Evolutionary conservation across 1,140 invertebrate species (phyloP), one percentile per base, ranked within the genome.

Genomic region (Atopsyche davidsoni): DNA sequence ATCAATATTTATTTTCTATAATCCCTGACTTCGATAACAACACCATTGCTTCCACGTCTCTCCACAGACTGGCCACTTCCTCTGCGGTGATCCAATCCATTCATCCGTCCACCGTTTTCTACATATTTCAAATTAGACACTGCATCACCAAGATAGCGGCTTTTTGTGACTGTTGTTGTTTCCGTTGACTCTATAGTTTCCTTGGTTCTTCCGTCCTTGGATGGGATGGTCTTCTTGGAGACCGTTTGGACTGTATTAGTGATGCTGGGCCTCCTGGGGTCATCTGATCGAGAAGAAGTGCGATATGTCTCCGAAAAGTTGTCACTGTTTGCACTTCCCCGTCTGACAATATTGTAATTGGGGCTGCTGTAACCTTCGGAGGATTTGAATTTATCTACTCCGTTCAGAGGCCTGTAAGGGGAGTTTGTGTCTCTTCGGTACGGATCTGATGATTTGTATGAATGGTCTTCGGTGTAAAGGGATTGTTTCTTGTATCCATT

Each of bases 231-330:
- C 65, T 81, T 82, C 62, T 81, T 82, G 41, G 76, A 79, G 46
- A 80, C 76, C 42, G 73, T 82, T 57, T 82, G 79, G 2, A 82
- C 79, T 0, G 81, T 83, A 59, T 84, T 80, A 6, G 81, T 83
- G 2, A 83, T 73, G 40, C 74, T 78, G 0, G 81, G 81, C 53
- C 78, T 64, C 13, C 72, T 64, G 0, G 80, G 80, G 60, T 83
- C 79, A 46, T 80, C 79, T 3, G 78, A 79, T 43, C 76, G 72
- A 7, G 80, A 80, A 1, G 77, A 79, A 53, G 81, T 81, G 47
- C 80, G 71, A 53, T 81, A 80, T 0, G 81, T 83, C 63, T 84
- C 81, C 1, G 80, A 79, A 59, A 79, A 86, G 62, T 85, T 81
- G 44, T 83, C 82, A 58, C 78, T 81, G 55, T 73, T 77, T 52